Evolutionary conservation across 2,113 vertebrate genomes (phyloP).

Genomic region (Carettochelys insculpta): DNA sequence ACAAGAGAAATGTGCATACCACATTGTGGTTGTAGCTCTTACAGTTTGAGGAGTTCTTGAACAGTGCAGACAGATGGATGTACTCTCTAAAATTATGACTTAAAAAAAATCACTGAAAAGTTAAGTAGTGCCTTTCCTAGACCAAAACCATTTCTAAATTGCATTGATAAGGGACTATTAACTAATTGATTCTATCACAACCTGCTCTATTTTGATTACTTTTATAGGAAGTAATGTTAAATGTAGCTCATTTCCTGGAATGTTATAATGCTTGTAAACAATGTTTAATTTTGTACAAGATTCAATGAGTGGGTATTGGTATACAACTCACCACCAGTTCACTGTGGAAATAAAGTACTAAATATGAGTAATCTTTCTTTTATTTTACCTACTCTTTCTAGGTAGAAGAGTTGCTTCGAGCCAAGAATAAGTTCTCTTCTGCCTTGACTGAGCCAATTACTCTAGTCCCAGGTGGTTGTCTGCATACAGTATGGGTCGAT

Average conservation of each 20-base stretch:
- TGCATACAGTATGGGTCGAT: background rate
- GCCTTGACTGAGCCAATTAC: background rate
- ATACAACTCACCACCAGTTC: background rate
- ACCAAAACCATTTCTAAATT: background rate
- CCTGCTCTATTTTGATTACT: background rate
- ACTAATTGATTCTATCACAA: background rate
- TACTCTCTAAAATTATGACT: too few species aligned
- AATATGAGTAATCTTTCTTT: background rate
- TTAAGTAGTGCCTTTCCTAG: rapidly evolving
- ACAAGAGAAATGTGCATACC: too few species aligned
- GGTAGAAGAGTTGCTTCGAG: background rate
- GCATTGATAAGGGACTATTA: too few species aligned
- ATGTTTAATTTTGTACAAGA: background rate
- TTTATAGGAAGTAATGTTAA: background rate
- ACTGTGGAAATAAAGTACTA: background rate
- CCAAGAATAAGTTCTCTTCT: background rate
- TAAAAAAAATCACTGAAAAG: background rate
- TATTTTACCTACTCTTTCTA: background rate
- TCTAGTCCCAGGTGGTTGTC: background rate
- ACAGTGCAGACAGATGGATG: too few species aligned
- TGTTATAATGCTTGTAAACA: background rate
- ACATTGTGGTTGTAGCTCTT: too few species aligned
- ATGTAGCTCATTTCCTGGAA: background rate
- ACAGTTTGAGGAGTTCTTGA: too few species aligned
- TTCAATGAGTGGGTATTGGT: background rate